phyloP scores from a whole-genome alignment of 2,888 invertebrate species.

The Yponomeuta cagnagella region DNA sequence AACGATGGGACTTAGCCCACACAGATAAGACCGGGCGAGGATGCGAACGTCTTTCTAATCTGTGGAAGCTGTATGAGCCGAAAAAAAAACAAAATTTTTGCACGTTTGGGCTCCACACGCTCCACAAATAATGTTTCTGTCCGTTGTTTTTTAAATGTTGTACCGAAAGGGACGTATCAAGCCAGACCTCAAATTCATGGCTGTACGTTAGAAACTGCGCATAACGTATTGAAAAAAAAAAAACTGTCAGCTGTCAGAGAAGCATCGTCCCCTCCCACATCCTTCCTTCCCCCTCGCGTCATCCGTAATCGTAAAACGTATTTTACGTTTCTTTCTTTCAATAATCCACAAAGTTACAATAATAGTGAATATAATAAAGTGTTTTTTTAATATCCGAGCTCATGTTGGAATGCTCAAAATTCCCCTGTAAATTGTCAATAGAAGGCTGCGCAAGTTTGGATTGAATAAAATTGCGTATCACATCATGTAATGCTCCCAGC shows the following conservation, averaged over 20 bases:
- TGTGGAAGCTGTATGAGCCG: no score
- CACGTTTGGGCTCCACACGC: no score
- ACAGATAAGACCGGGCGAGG: no score
- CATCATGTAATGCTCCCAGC: slow-evolving; percentile 40
- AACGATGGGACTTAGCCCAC: no score
- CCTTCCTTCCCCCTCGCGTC: not conserved
- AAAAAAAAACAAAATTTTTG: no score
- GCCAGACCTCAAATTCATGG: no score
- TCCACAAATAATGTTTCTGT: no score
- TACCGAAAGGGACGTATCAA: no score
- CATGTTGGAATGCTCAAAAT: not conserved
- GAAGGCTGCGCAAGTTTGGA: not conserved
- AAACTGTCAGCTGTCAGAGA: not conserved
- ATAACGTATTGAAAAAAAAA: not conserved
- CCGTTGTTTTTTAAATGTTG: no score
- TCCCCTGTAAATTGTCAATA: not conserved
- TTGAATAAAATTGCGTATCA: slow-evolving; percentile 43
- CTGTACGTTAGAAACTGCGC: no score
- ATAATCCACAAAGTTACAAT: not conserved
- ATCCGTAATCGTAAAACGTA: not conserved
- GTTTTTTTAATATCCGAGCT: not conserved
- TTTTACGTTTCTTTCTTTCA: not conserved
- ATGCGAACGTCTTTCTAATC: no score
- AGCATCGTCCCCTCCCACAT: not conserved
- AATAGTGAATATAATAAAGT: not conserved